Evolutionary conservation across 2,113 vertebrate genomes (phyloP).

Genomic region (Numida meleagris): DNA sequence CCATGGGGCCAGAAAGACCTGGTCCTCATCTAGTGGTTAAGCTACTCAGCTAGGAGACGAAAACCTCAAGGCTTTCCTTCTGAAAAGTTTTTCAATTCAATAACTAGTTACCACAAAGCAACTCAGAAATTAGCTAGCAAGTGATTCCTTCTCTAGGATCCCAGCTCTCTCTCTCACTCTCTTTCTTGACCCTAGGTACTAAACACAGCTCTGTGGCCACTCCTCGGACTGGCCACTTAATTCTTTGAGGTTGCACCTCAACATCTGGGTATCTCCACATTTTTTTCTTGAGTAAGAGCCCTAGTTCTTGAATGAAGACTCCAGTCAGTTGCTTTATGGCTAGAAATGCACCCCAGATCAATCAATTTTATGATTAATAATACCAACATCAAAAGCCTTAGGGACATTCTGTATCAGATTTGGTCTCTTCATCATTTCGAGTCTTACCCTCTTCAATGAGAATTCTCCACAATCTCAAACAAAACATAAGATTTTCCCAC

Average conservation of each 20-base stretch:
- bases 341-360: not conserved
- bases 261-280: not conserved
- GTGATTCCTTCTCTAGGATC: not conserved
- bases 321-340: not conserved
- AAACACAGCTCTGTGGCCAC: not conserved
- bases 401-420: not conserved
- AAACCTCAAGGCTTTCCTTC: not conserved
- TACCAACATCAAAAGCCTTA: not conserved
- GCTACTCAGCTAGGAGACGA: not conserved
- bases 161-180: not conserved
- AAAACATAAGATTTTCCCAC: not conserved
- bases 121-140: not conserved
- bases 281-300: not conserved
- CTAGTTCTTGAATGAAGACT: not conserved
- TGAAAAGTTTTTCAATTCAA: not conserved
- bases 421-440: not conserved
- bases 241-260: not conserved
- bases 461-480: not conserved
- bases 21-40: not conserved
- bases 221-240: not conserved
- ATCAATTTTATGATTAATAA: not conserved
- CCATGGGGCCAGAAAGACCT: not conserved
- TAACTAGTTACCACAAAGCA: not conserved
- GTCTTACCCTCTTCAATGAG: not conserved
- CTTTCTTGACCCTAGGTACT: fast-evolving